Base-by-base conservation (phyloP, 2,888 invertebrate genomes). In the Anarsia innoxiella region DNA sequence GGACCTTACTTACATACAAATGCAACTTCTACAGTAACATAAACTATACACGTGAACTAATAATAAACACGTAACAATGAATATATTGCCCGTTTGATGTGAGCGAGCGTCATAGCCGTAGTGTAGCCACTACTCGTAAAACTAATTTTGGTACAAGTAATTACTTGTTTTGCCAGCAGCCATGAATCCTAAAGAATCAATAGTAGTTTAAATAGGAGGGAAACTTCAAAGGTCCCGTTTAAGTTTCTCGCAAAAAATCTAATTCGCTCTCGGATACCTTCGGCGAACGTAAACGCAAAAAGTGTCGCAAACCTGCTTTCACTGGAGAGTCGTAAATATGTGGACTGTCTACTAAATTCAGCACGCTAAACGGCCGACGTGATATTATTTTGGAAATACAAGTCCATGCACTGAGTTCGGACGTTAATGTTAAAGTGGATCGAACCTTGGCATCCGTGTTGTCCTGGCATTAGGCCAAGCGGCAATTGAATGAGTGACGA, bases 401-500 rank as follows among this genome's bases (percentile, higher is more conserved):
- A 53, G 48, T 46, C 55, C 47, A 48, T 45, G 52, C 55, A 49
- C 27, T 34, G 32, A n/a, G 14, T 45, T 42, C 36, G 48, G 45
- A 49, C 36, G 44, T 44, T 38, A 55, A 53, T 59, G 63, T 69
- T 60, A 67, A 68, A 65, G 59, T 67, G 64, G 66, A 67, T 56
- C 62, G 59, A 57, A 66, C 62, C 60, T 66, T 67, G 72, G 70
- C 66, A 66, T 60, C 61, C 52, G 51, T 45, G 51, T 53, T 63
- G 59, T 69, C 67, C 79, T 83, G 84, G 83, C 77, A 63, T 59
- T 61, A 72, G 67, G 78, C 83, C 83, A 84, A 74, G 43, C 58
- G 59, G 56, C 66, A 70, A 77, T 79, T 82, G 79, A 83, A 82
- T 83, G 82, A 79, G 72, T 77, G 78, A 79, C 74, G 78, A 76